Conservation (phyloP, 2,113 vertebrate genomes). For the Opisthocomus hoazin region DNA sequence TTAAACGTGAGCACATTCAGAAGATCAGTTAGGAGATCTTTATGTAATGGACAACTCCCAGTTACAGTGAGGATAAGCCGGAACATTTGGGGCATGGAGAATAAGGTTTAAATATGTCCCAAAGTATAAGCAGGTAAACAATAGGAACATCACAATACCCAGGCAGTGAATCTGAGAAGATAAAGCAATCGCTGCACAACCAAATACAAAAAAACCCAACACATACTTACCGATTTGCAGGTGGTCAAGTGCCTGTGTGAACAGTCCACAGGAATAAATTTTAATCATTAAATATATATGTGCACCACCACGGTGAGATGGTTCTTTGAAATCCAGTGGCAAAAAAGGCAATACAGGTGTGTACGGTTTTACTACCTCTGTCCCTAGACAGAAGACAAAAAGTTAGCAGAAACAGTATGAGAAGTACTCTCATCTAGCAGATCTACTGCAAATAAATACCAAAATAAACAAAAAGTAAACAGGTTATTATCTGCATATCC, state of each 20-base stretch:
- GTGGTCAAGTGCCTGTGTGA: constrained; percentile 81
- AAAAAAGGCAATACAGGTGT: constrained; percentile 83
- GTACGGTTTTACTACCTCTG: constrained; percentile 89
- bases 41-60: background rate
- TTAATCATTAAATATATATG: constrained; percentile 92
- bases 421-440: background rate
- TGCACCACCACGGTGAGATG: constrained; percentile 25
- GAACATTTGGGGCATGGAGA: background rate
- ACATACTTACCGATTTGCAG: constrained; percentile 79
- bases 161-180: background rate
- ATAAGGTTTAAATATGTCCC: background rate
- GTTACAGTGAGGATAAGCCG: background rate
- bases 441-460: background rate
- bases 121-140: background rate
- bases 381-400: constrained; percentile 66
- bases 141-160: background rate
- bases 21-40: background rate
- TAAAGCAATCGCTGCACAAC: background rate
- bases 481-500: background rate
- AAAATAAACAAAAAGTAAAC: background rate
- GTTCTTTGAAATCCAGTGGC: constrained; percentile 59
- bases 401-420: background rate
- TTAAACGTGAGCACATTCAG: background rate
- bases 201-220: background rate
- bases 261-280: constrained; percentile 84